Conservation (phyloP, 2,888 invertebrate species). For the Drosophila tripunctata region DNA sequence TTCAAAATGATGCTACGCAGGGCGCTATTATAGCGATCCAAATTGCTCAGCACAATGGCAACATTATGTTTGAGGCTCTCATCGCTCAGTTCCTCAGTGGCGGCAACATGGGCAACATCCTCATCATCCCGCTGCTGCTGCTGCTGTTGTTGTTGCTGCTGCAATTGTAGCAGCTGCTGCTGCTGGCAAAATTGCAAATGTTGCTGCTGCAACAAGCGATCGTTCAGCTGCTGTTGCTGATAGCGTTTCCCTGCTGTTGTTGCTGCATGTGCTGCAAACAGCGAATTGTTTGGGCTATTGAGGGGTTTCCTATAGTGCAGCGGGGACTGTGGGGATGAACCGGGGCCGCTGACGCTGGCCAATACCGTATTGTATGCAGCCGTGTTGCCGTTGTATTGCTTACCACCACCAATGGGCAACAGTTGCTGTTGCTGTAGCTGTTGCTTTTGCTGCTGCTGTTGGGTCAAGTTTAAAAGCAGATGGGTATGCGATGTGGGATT, state of each 20-base stretch:
- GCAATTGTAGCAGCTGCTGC: constrained; percentile 63
- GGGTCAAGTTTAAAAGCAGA: constrained; percentile 52
- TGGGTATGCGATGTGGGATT: constrained; percentile 56
- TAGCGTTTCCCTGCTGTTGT: constrained; percentile 65
- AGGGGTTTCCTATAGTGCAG: constrained; percentile 82
- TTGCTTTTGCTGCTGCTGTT: constrained; percentile 54
- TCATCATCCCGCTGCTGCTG: constrained; percentile 16
- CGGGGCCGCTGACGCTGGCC: constrained; percentile 58
- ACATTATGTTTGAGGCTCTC: constrained; percentile 84
- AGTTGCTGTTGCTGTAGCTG: constrained; percentile 52
- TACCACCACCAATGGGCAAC: constrained; percentile 42
- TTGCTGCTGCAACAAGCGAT: constrained; percentile 81
- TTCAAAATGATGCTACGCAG: constrained; percentile 84
- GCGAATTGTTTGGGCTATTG: constrained; percentile 83
- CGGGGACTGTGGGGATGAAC: constrained; percentile 76
- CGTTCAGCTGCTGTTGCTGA: constrained; percentile 82
- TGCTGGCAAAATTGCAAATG: constrained; percentile 80
- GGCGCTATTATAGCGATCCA: constrained; percentile 84
- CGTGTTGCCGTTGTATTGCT: constrained; percentile 67
- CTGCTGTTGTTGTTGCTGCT: constrained; percentile 60
- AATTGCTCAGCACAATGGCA: constrained; percentile 84
- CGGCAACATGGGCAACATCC: constrained; percentile 38
- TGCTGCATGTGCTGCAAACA: constrained; percentile 48
- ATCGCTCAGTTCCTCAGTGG: constrained; percentile 83
- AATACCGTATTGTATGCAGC: constrained; percentile 59